Conservation (phyloP, 2,113 vertebrate species). For the Chiloscyllium plagiosum region DNA sequence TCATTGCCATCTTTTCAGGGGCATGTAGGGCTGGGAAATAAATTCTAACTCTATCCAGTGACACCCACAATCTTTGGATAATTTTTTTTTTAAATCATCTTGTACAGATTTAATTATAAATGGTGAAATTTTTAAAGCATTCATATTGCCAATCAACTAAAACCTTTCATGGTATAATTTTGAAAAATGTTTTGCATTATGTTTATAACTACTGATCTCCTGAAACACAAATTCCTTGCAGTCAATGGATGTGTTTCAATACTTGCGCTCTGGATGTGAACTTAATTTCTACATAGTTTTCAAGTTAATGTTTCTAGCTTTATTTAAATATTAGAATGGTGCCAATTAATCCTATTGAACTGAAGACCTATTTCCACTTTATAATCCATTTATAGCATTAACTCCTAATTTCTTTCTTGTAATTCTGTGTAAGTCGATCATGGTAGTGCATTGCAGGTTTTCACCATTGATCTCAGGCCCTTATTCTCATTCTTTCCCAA, state of each 20-base stretch:
- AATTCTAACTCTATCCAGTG: no score
- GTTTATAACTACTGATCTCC: no score
- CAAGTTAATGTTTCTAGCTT: neutral
- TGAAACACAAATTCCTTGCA: neutral
- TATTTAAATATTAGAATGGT: neutral
- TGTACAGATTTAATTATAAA: neutral
- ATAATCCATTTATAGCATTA: neutral
- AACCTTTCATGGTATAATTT: neutral
- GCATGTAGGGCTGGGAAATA: no score
- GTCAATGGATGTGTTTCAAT: neutral
- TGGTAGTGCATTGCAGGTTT: neutral
- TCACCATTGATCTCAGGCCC: neutral
- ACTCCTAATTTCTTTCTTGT: neutral
- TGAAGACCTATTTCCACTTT: neutral
- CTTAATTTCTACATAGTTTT: neutral
- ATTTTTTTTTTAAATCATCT: no score
- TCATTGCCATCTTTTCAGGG: no score
- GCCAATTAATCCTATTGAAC: neutral
- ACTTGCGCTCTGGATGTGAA: neutral
- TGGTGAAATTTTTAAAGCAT: neutral
- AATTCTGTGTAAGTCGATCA: neutral
- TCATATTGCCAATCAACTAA: neutral
- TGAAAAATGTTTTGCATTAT: neutral
- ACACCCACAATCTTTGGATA: no score
- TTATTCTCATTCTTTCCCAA: neutral